Evolutionary conservation across 2,113 vertebrate species (phyloP).

Genomic region (Mastomys coucha): DNA sequence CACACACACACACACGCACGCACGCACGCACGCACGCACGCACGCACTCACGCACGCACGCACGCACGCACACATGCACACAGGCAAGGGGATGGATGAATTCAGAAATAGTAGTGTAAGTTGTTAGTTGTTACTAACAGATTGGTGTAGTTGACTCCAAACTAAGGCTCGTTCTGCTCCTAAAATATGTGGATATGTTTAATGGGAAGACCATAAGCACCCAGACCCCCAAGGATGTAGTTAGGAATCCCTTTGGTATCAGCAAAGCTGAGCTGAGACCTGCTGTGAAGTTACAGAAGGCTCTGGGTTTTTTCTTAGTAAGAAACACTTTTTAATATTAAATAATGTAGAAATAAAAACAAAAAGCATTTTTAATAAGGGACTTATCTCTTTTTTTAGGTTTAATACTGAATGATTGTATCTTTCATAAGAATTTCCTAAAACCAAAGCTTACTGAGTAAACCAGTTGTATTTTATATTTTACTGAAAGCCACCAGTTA

Average conservation of each 20-base stretch:
- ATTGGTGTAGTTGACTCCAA: background rate
- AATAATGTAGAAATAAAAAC: background rate
- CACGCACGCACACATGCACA: background rate
- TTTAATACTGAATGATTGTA: constrained; percentile 10
- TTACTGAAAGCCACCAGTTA: background rate
- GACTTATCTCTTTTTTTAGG: constrained; percentile 18
- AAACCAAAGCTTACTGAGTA: background rate
- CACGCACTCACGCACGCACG: no score
- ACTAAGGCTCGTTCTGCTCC: background rate
- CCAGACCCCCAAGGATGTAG: background rate
- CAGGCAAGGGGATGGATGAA: no score
- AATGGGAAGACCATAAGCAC: background rate
- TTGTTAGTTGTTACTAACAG: background rate
- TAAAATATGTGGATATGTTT: constrained; percentile 35
- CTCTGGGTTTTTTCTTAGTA: background rate
- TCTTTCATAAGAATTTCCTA: background rate
- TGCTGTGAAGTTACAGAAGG: background rate
- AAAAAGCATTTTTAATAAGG: background rate
- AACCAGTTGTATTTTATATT: background rate
- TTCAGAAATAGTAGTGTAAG: background rate
- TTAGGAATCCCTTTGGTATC: background rate
- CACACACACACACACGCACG: background rate
- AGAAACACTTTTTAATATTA: background rate
- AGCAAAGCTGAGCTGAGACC: background rate
- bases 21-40: no score